Conservation (phyloP, 92 coral and sea anemone genomes). For the Ricordea florida region DNA sequence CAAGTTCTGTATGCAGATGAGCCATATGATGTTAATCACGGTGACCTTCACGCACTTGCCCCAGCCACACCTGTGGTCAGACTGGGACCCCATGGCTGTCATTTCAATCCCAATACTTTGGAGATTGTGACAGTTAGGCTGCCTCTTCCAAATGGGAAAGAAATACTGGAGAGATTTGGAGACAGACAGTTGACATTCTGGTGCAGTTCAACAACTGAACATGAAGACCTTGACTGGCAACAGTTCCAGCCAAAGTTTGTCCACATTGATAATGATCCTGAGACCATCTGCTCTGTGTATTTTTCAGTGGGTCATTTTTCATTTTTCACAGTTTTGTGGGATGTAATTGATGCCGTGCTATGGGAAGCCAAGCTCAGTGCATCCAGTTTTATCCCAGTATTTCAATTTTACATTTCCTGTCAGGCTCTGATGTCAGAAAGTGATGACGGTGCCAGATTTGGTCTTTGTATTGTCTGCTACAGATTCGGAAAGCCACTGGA, state of each 20-base stretch:
- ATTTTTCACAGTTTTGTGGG: conserved; percentile 85
- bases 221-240: conserved; percentile 83
- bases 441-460: conserved; percentile 82
- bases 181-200: conserved; percentile 85
- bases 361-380: conserved; percentile 94
- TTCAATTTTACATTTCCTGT: conserved; percentile 86
- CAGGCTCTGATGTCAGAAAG: conserved; percentile 97
- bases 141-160: conserved; percentile 86
- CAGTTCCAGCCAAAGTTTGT: conserved; percentile 69
- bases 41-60: conserved; percentile 67
- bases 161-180: conserved; percentile 73
- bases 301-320: conserved; percentile 94
- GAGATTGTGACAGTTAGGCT: conserved; percentile 90
- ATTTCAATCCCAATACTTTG: conserved; percentile 66
- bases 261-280: conserved; percentile 67
- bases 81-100: conserved; percentile 92
- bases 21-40: conserved; percentile 91
- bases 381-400: conserved; percentile 74
- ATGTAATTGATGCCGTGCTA: conserved; percentile 77
- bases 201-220: conserved; percentile 84
- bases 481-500: conserved; percentile 86
- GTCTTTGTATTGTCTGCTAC: conserved; percentile 83
- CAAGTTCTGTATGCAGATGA: conserved; percentile 92
- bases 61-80: conserved; percentile 91
- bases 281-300: conserved; percentile 69